A percentile compares a stretch with the other conserved stretches of the same genome.
These are phyloP conservation scores for Nasonia oneida DNA, from an alignment of 2,888 invertebrate genomes.

Conservation along the genomic window DNA sequence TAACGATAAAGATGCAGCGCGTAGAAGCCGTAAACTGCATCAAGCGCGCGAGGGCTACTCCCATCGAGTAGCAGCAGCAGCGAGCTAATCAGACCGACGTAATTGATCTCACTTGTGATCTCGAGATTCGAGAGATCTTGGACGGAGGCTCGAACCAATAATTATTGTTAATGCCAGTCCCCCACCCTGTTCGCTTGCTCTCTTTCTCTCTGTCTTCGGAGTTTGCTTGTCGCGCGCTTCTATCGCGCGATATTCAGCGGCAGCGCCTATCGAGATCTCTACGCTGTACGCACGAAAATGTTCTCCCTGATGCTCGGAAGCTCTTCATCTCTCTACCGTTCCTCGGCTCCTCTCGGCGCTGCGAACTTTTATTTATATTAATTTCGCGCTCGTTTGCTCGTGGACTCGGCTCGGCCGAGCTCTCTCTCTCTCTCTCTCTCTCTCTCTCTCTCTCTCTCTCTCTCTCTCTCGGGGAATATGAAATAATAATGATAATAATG, in stretches of 20 bases:
- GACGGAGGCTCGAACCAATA: conserved; percentile 78
- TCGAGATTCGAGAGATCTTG: conserved; percentile 78
- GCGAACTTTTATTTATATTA: conserved; percentile 76
- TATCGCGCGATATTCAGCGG: background rate
- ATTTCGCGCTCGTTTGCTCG: conserved; percentile 75
- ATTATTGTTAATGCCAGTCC: conserved; percentile 77
- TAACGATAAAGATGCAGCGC: conserved; percentile 7
- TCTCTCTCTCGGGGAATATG: conserved; percentile 74
- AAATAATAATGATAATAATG: conserved; percentile 77
- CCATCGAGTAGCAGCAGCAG: conserved; percentile 64
- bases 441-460: conserved; percentile 70
- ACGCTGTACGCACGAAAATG: conserved; percentile 8
- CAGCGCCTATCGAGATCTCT: background rate
- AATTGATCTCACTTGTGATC: conserved; percentile 79
- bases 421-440: conserved; percentile 70
- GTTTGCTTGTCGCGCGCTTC: background rate
- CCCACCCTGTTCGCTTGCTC: conserved; percentile 61
- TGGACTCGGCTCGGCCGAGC: conserved; percentile 68
- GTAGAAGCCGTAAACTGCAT: background rate
- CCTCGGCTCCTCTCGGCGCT: conserved; percentile 25
- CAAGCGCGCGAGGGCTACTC: background rate
- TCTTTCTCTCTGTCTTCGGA: conserved; percentile 58
- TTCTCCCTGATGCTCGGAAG: background rate
- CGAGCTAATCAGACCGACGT: conserved; percentile 78
- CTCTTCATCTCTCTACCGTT: conserved; percentile 32